Evolutionary conservation across 2,113 vertebrate species (phyloP).

Genomic region (Chloebia gouldiae): DNA sequence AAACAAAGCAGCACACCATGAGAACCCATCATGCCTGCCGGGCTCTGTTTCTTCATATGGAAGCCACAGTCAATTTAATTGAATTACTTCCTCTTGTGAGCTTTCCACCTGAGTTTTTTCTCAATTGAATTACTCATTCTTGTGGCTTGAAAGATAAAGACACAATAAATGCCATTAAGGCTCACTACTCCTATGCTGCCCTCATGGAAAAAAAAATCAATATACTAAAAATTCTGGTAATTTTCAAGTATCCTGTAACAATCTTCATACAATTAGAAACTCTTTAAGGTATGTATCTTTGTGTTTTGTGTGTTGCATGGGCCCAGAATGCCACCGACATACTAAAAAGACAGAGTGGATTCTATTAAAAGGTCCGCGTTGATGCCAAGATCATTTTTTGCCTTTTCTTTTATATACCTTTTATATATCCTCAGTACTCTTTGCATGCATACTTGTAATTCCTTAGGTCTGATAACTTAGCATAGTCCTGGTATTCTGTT

Average conservation of each 20-base stretch:
- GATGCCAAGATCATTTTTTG: not conserved
- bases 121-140: not conserved
- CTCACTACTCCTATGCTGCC: not conserved
- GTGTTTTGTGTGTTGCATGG: not conserved
- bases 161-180: not conserved
- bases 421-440: not conserved
- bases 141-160: slow-evolving; percentile 15
- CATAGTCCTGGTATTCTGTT: not conserved
- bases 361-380: not conserved
- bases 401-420: not conserved
- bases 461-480: not conserved
- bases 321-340: not conserved
- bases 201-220: not conserved
- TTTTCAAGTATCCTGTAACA: not conserved
- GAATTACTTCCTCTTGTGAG: slow-evolving; percentile 42
- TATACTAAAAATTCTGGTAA: not conserved
- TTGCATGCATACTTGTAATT: not conserved
- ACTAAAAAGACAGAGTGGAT: not conserved
- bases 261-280: not conserved
- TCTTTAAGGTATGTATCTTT: not conserved
- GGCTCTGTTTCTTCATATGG: not conserved
- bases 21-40: not conserved
- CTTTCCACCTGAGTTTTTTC: not conserved
- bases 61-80: not conserved
- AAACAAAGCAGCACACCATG: not conserved